phyloP scores from a whole-genome alignment of 2,113 vertebrate species.

The Candoia aspera region DNA sequence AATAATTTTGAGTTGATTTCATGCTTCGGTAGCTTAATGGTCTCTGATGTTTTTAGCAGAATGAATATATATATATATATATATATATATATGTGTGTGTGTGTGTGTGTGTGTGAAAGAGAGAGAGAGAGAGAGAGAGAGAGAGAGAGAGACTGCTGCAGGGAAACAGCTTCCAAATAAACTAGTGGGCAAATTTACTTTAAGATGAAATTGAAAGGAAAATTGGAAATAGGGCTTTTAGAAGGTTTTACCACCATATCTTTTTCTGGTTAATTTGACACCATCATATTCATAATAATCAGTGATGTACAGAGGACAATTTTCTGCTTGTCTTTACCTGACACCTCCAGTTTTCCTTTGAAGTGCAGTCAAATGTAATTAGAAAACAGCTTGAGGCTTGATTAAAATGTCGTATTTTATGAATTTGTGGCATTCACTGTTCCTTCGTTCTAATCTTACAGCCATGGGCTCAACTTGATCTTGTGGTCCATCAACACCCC shows the following conservation, averaged over 20 bases:
- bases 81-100: background rate
- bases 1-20: slow-evolving; percentile 77
- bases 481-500: background rate
- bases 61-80: slow-evolving; percentile 64
- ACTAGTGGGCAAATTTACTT: slow-evolving; percentile 62
- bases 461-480: slow-evolving; percentile 4
- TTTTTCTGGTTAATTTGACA: slow-evolving; percentile 60
- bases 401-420: slow-evolving; percentile 68
- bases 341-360: slow-evolving; percentile 52
- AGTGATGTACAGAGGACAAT: slow-evolving; percentile 49
- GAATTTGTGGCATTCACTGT: slow-evolving; percentile 42
- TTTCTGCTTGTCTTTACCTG: slow-evolving; percentile 57
- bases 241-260: slow-evolving; percentile 41
- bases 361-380: slow-evolving; percentile 67
- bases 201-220: slow-evolving; percentile 63
- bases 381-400: slow-evolving; percentile 63
- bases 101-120: background rate
- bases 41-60: slow-evolving; percentile 66
- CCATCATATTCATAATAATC: slow-evolving; percentile 44
- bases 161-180: slow-evolving; percentile 52
- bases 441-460: slow-evolving; percentile 37
- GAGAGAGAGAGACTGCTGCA: slow-evolving; percentile 47
- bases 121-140: background rate
- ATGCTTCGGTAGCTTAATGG: slow-evolving; percentile 74
- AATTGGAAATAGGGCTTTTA: slow-evolving; percentile 57